phyloP scores from a whole-genome alignment of 2,113 vertebrate genomes.

The Laterallus jamaicensis region DNA sequence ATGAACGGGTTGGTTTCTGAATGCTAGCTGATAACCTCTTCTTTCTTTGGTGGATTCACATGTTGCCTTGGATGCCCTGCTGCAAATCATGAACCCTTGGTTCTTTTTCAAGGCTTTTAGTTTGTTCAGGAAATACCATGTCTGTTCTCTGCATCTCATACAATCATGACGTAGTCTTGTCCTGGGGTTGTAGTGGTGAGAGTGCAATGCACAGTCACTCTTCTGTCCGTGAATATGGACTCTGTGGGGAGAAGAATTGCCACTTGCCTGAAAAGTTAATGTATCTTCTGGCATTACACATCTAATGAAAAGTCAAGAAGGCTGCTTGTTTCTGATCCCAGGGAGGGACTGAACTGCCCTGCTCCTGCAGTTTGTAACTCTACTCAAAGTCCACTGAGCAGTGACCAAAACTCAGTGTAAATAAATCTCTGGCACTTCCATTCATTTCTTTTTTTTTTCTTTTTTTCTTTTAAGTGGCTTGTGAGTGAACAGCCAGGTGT shows the following conservation, averaged over 20 bases:
- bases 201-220: neutral
- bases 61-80: neutral
- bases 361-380: neutral
- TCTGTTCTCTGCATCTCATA: neutral
- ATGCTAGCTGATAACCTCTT: neutral
- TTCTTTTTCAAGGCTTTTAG: neutral
- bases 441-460: neutral
- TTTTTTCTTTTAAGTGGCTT: neutral
- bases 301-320: neutral
- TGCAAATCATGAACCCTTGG: neutral
- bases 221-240: neutral
- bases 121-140: neutral
- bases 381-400: neutral
- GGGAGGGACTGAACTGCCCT: neutral
- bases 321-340: neutral
- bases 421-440: neutral
- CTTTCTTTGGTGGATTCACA: neutral
- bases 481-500: neutral
- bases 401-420: accelerated
- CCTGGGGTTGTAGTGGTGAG: neutral
- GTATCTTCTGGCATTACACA: neutral
- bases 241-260: neutral
- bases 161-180: neutral
- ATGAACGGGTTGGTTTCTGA: neutral
- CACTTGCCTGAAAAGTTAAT: neutral